phyloP scores from a whole-genome alignment of 2,888 invertebrate genomes.

The Esperia sulphurella region DNA sequence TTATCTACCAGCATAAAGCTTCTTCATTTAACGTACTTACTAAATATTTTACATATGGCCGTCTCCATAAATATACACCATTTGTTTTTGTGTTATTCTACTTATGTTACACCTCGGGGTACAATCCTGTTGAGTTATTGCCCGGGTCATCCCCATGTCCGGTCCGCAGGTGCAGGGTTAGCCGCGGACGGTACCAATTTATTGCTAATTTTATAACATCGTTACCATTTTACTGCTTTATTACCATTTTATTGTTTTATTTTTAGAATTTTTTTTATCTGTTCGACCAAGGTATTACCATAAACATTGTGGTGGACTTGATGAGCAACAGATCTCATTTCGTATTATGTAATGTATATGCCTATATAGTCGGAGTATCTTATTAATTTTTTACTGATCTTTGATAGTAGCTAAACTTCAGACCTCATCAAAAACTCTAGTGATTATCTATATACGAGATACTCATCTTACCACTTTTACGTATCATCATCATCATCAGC shows the following conservation, averaged over 20 bases:
- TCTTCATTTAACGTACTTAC: not conserved
- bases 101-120: slow-evolving; percentile 53
- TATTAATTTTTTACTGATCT: too few relatives aligned
- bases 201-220: slow-evolving; percentile 67
- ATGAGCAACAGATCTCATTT: too few relatives aligned
- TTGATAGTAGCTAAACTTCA: too few relatives aligned
- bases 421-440: too few relatives aligned
- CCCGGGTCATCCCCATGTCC: slow-evolving; percentile 56
- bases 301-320: too few relatives aligned
- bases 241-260: slow-evolving; percentile 28
- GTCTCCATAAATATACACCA: slow-evolving; percentile 41
- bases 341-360: too few relatives aligned
- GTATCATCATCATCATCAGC: too few relatives aligned
- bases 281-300: not conserved
- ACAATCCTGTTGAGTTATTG: slow-evolving; percentile 68
- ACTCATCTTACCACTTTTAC: too few relatives aligned
- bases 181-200: slow-evolving; percentile 60
- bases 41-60: slow-evolving; percentile 48
- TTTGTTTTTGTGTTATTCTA: slow-evolving; percentile 52
- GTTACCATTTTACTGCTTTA: slow-evolving; percentile 27
- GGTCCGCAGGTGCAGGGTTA: slow-evolving; percentile 54
- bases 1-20: too few relatives aligned
- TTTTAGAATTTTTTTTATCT: slow-evolving; percentile 9
- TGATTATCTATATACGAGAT: too few relatives aligned
- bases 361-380: too few relatives aligned